Evolutionary conservation across 2,888 invertebrate species (phyloP).

Genomic region (Parnassius apollo): DNA sequence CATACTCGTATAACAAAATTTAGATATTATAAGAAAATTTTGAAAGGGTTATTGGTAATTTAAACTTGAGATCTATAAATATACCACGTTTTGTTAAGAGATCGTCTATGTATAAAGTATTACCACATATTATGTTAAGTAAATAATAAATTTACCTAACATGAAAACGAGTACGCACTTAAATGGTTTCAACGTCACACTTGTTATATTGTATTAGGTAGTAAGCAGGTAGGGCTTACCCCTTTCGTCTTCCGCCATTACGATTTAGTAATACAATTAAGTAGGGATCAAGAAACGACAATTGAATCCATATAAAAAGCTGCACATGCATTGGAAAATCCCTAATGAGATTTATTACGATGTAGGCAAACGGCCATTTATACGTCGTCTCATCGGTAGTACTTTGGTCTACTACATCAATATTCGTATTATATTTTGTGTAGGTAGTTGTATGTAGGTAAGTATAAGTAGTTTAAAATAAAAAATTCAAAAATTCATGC

Average conservation of each 20-base stretch:
- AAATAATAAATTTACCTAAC: slow-evolving; percentile 3
- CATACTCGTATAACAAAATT: too few species aligned
- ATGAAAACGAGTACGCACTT: slow-evolving; percentile 8
- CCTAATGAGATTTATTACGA: slow-evolving; percentile 63
- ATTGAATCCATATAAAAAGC: slow-evolving; percentile 69
- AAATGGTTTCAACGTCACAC: slow-evolving; percentile 36
- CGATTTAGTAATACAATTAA: slow-evolving; percentile 70
- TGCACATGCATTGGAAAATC: slow-evolving; percentile 58
- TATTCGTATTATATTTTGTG: too few species aligned
- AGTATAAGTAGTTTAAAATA: too few species aligned
- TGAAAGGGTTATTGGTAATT: too few species aligned
- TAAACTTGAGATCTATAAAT: too few species aligned
- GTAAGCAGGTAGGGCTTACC: slow-evolving; percentile 40
- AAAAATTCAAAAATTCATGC: too few species aligned
- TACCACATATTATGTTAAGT: too few species aligned
- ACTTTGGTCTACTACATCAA: too few species aligned
- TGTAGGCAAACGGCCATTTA: slow-evolving; percentile 13
- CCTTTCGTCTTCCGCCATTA: slow-evolving; percentile 59
- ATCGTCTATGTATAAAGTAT: too few species aligned
- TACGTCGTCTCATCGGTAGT: not conserved
- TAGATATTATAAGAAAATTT: too few species aligned
- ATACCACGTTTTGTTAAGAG: too few species aligned
- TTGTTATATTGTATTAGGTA: slow-evolving; percentile 27
- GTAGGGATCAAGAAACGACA: slow-evolving; percentile 48
- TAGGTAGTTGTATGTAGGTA: too few species aligned